Base-by-base conservation (phyloP, 2,888 invertebrate genomes). In the Alcis repandata region DNA sequence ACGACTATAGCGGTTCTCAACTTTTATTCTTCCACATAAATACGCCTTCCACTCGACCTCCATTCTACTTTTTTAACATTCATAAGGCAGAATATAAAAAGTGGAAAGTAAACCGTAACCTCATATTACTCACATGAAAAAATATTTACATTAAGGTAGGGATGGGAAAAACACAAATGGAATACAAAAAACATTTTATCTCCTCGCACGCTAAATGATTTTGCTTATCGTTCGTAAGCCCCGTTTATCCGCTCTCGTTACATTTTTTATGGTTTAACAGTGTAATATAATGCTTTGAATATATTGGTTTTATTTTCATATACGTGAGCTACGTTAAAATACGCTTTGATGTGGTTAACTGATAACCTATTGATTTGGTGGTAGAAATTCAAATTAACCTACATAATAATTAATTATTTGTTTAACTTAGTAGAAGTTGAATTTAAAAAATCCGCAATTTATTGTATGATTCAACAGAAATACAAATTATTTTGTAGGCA, bases 21-120 rank as follows among this genome's bases (percentile, higher is more conserved):
- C 75, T 85, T 83, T 85, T 85, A 85, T 84, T 83, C 75, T 77
- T 79, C 81, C 78, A 76, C 83, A 77, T 78, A 77, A 76, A 76
- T 77, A 78, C 74, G 57, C 57, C 59, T 17, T 51, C 54, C 45
- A 22, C 53, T 51, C 60, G 60, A 9, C 60, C 60, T 56, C 51
- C 27, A 46, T 66, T 61, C 46, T 57, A 46, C 57, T 57, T 58
- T 64, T 70, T 65, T 61, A 63, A 65, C 65, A 67, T 69, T 71
- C 71, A 70, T 63, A 67, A 69, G 68, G 63, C 74, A 68, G 52
- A 57, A 57, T 57, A 56, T 61, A 66, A 66, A 60, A 67, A 62
- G 59, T 59, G 56, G 59, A 68, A 63, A 60, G 65, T 54, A 65
- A 63, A 57, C 57, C 38, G 54, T 56, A 64, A 51, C 62, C 68